Percentiles rank a stretch among this genome's conserved stretches.
phyloP scores from a whole-genome alignment of 1,140 invertebrate genomes.

The Drosophila eugracilis region DNA sequence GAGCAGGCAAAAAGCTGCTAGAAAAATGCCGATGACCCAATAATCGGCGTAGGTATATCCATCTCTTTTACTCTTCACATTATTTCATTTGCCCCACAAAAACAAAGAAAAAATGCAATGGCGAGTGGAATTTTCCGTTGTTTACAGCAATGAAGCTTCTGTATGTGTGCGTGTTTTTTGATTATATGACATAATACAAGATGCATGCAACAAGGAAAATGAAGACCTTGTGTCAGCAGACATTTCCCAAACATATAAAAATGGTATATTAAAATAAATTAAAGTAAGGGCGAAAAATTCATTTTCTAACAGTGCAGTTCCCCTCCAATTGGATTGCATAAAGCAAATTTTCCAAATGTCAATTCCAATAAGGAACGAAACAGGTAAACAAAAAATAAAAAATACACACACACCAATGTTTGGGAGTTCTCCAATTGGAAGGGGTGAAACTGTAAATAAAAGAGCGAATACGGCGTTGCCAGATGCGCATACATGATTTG shows the following conservation, averaged over 20 bases:
- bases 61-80: neutral
- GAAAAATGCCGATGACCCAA: slow-evolving; percentile 46
- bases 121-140: slow-evolving; percentile 77
- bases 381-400: slow-evolving; percentile 33
- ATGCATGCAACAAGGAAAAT: slow-evolving; percentile 1
- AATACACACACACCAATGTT: neutral
- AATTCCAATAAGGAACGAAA: slow-evolving; percentile 12
- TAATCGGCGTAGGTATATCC: slow-evolving; percentile 24
- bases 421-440: slow-evolving; percentile 21
- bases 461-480: slow-evolving; percentile 15
- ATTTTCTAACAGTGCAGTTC: neutral
- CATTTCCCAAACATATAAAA: neutral
- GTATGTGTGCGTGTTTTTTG: slow-evolving; percentile 18
- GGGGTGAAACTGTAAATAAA: slow-evolving; percentile 40
- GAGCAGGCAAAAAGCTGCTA: slow-evolving; percentile 26
- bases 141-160: slow-evolving; percentile 26
- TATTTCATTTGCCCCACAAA: slow-evolving; percentile 54
- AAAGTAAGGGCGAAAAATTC: slow-evolving; percentile 4
- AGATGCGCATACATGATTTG: slow-evolving; percentile 17
- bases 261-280: neutral
- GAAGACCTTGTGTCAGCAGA: neutral
- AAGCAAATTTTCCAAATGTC: neutral
- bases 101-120: slow-evolving; percentile 53
- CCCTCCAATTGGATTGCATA: slow-evolving; percentile 21
- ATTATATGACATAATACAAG: slow-evolving; percentile 53